Conservation (phyloP, 2,113 vertebrate genomes). For the Rhea americana region DNA sequence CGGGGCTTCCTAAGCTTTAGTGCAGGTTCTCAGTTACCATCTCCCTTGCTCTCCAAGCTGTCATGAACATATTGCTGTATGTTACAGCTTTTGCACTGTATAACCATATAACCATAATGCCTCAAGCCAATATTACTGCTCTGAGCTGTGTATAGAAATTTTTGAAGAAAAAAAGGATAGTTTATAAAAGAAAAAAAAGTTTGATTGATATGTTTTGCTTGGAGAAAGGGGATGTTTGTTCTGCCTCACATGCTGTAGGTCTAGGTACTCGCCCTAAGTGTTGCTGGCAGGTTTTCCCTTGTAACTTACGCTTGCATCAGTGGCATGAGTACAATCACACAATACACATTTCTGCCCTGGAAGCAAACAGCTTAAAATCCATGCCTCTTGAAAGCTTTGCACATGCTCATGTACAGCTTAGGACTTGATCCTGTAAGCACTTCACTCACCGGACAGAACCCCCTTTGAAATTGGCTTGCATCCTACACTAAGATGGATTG, state of each 20-base stretch:
- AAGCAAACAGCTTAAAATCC: background rate
- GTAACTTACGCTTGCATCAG: background rate
- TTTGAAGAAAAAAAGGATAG: background rate
- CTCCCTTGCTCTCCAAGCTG: background rate
- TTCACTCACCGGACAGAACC: background rate
- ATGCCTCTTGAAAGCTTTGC: background rate
- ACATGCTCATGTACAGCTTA: background rate
- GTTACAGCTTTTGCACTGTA: accelerated
- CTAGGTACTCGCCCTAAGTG: background rate
- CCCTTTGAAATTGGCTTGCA: background rate
- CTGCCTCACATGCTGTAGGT: background rate
- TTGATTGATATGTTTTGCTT: constrained; percentile 12
- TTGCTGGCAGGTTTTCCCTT: background rate
- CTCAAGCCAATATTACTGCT: background rate
- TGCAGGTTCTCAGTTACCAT: background rate
- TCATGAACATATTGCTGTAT: accelerated
- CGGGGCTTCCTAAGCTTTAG: background rate
- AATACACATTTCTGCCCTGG: accelerated
- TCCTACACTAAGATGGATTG: background rate
- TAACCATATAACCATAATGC: accelerated
- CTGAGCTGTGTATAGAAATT: background rate
- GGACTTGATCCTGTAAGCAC: background rate
- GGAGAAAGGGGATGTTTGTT: background rate
- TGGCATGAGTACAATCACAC: background rate
- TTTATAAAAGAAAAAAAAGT: background rate